A percentile compares a stretch with the other conserved stretches of the same genome.
phyloP scores from a whole-genome alignment of 2,888 invertebrate genomes.

The Agrotis exclamationis region DNA sequence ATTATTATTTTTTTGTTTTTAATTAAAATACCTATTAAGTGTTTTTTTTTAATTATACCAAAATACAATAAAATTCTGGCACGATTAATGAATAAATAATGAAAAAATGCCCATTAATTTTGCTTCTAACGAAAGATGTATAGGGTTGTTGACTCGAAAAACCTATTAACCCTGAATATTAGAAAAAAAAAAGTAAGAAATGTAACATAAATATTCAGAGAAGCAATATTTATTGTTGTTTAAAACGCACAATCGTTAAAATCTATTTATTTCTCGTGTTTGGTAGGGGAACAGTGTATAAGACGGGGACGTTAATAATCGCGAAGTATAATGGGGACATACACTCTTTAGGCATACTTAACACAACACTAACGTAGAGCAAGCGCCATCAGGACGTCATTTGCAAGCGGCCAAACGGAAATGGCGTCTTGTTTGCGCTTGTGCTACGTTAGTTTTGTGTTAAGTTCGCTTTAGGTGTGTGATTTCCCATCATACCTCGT shows the following conservation, averaged over 20 bases:
- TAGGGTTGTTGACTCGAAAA: conserved; percentile 11
- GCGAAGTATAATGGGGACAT: no score
- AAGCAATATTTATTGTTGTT: conserved; percentile 50
- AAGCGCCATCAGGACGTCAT: no score
- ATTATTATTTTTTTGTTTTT: conserved; percentile 47
- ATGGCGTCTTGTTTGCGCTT: no score
- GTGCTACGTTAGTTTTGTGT: no score
- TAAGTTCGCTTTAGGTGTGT: no score
- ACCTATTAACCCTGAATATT: conserved; percentile 32
- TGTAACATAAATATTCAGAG: conserved; percentile 44
- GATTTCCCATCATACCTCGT: no score
- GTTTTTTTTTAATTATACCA: conserved; percentile 20
- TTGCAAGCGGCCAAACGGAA: no score
- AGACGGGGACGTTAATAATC: no score
- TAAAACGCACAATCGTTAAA: conserved; percentile 55
- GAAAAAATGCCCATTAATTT: conserved; percentile 34
- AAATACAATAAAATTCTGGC: conserved; percentile 26
- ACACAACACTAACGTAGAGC: no score
- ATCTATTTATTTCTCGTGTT: conserved; percentile 51
- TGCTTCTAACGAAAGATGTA: conserved; percentile 26
- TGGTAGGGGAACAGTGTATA: no score
- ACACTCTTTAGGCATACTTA: no score
- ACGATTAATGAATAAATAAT: conserved; percentile 34
- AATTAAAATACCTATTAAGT: conserved; percentile 37
- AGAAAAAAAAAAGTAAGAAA: conserved; percentile 40